Conservation (phyloP, 2,797 vertebrate genomes). For the Ispidina lecontei region DNA sequence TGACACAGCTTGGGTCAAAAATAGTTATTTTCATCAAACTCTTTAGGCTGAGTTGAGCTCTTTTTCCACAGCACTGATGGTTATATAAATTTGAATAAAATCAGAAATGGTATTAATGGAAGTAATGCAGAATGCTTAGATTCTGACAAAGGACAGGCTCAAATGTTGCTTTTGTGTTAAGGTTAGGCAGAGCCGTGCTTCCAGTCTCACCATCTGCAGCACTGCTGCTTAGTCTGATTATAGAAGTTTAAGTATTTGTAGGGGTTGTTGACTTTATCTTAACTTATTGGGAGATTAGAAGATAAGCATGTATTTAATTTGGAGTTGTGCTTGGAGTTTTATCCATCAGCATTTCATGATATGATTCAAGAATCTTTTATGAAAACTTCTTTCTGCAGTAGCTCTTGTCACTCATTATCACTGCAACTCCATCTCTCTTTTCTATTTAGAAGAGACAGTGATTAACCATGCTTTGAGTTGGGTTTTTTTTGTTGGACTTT, state of each 20-base stretch:
- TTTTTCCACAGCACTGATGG: neutral
- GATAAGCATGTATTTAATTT: neutral
- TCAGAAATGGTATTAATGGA: constrained; percentile 23
- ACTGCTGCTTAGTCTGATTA: neutral
- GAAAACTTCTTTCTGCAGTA: neutral
- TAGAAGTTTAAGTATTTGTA: neutral
- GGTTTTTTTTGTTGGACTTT: neutral
- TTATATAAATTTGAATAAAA: constrained; percentile 30
- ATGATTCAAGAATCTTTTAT: neutral
- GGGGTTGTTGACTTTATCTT: neutral
- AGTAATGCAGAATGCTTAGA: constrained; percentile 21
- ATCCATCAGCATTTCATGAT: neutral
- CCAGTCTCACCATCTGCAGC: neutral
- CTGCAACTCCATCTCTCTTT: neutral
- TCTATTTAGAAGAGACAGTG: neutral
- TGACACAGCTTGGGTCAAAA: neutral
- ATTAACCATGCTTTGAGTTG: neutral
- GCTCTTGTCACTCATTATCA: neutral
- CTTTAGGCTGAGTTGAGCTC: neutral
- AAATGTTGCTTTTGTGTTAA: constrained; percentile 24
- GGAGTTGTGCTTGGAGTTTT: neutral
- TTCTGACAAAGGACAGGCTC: constrained; percentile 19
- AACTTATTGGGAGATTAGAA: neutral
- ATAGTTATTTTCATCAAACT: neutral
- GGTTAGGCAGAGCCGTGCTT: constrained; percentile 39